Evolutionary conservation across 1,140 invertebrate species (phyloP).

Genomic region (Conus ventricosus): DNA sequence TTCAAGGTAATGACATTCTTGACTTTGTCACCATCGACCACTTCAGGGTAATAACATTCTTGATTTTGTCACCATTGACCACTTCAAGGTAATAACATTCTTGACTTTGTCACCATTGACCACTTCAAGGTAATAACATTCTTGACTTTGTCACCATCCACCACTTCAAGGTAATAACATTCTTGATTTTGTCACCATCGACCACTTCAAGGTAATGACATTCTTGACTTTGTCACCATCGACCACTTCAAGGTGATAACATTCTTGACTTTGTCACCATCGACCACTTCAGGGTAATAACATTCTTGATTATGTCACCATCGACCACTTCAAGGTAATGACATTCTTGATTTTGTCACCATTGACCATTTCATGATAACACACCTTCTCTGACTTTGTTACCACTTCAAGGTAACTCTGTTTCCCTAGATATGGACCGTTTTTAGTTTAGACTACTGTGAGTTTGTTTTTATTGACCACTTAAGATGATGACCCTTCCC

Average conservation of each 20-base stretch:
- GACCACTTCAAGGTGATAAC: conserved; percentile 93
- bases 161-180: no score
- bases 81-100: conserved; percentile 93
- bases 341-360: no score
- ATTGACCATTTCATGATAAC: conserved; percentile 94
- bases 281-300: conserved; percentile 93
- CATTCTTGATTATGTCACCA: conserved; percentile 98
- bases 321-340: conserved; percentile 94
- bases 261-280: conserved; percentile 98
- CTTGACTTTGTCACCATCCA: conserved; percentile 98
- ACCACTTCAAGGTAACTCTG: conserved; percentile 89
- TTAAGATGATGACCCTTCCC: conserved; percentile 91
- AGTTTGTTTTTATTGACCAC: conserved; percentile 98
- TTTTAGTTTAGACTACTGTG: conserved; percentile 94
- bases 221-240: conserved; percentile 98
- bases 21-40: conserved; percentile 99
- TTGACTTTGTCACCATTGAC: conserved; percentile 98
- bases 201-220: conserved; percentile 93
- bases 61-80: conserved; percentile 98
- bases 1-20: conserved; percentile 89
- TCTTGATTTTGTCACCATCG: conserved; percentile 98
- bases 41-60: conserved; percentile 87
- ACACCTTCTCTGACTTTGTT: conserved; percentile 97
- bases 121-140: conserved; percentile 92
- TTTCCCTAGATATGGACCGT: conserved; percentile 98